Base-by-base conservation (phyloP, 2,888 invertebrate genomes). In the Melanotus villosus region DNA sequence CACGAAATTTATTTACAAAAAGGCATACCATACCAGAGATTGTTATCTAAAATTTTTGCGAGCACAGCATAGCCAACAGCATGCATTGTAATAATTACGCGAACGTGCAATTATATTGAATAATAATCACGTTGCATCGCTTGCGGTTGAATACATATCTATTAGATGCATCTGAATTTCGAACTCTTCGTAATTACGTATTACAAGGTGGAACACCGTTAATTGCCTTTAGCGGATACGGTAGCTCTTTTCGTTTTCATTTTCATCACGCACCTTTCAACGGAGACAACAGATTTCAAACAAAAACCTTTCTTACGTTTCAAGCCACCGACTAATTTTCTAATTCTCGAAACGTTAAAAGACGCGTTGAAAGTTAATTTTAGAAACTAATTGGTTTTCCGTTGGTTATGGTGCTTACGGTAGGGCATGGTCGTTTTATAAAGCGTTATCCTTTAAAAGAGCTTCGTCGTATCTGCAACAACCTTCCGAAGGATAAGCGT, bases 101-200 rank as follows among this genome's bases (percentile, higher is more conserved):
- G 16, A n/a, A 52, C 18, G 32, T 19, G 52, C 52, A 52, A 52
- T 52, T 52, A 52, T 52, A 52, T 52, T 52, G 52, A 52, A 52
- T 52, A 52, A 52, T 52, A 52, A 52, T 34, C 52, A 52, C 52
- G 52, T 52, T 52, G 2, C 16, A 34, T 9, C 16, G 52, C 52
- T 32, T 52, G 32, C 32, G 18, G 52, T 32, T 52, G 52, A 16
- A 52, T 32, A 32, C 18, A 6, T 18, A 32, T 32, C 32, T 52
- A 52, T 9, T 52, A 52, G 32, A 52, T 52, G 52, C 52, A 52
- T 52, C 52, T 52, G 52, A 4, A n/a, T 21, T 32, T 52, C 16
- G 23, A 32, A 16, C 16, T 52, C 12, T 16, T 7, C 52, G 3
- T 52, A 52, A 52, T 52, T 52, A 34, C 16, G 32, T 16, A 47